phyloP scores from a whole-genome alignment of 2,113 vertebrate species.

The Loxodonta africana region DNA sequence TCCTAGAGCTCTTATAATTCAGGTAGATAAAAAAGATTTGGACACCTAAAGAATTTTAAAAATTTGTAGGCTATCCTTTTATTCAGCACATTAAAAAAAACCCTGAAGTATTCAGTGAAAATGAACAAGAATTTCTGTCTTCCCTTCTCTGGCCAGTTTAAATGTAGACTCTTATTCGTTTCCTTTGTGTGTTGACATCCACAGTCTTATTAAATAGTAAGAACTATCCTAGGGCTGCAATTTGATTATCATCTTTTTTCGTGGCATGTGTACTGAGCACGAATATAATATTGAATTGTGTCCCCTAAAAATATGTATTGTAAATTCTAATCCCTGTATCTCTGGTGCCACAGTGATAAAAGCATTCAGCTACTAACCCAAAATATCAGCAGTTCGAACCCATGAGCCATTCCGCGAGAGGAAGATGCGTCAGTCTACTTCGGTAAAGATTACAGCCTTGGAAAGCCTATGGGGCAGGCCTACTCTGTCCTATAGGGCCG shows the following conservation, averaged over 20 bases:
- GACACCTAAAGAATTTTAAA: neutral
- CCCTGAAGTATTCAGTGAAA: neutral
- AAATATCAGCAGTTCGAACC: too few species aligned
- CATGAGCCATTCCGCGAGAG: too few species aligned
- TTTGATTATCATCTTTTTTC: slow-evolving; percentile 66
- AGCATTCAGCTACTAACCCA: too few species aligned
- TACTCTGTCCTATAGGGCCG: too few species aligned
- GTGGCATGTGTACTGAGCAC: slow-evolving; percentile 63
- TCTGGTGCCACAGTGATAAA: too few species aligned
- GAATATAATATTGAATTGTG: slow-evolving; percentile 49
- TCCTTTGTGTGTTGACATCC: slow-evolving; percentile 74
- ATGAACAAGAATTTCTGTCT: neutral
- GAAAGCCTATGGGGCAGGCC: too few species aligned
- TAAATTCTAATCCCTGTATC: too few species aligned
- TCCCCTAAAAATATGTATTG: too few species aligned
- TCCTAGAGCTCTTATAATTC: slow-evolving; percentile 4
- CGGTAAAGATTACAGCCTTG: too few species aligned
- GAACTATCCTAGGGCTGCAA: slow-evolving; percentile 54
- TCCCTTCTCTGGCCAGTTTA: neutral
- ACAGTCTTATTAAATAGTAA: slow-evolving; percentile 73
- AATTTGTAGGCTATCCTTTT: neutral
- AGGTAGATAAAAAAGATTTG: neutral
- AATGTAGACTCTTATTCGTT: slow-evolving; percentile 47
- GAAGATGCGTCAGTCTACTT: too few species aligned
- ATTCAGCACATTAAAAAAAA: slow-evolving; percentile 30